Evolutionary conservation across 2,113 vertebrate species (phyloP).

Genomic region (Opisthocomus hoazin): DNA sequence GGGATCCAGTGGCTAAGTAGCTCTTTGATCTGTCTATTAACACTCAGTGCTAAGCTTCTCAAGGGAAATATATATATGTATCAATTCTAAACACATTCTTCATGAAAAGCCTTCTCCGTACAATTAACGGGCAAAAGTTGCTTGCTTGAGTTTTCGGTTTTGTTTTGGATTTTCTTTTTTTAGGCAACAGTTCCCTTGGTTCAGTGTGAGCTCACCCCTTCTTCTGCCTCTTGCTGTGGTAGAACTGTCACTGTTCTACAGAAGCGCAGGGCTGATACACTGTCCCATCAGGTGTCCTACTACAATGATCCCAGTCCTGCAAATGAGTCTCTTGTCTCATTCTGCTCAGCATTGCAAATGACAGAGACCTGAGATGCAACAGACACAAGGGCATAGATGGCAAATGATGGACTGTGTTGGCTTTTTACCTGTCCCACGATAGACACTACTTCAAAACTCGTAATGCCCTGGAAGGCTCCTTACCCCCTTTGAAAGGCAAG

Average conservation of each 20-base stretch:
- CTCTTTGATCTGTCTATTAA: conserved; percentile 18
- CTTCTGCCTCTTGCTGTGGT: neutral
- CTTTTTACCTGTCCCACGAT: neutral
- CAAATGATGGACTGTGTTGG: neutral
- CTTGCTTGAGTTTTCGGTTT: neutral
- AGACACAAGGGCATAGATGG: neutral
- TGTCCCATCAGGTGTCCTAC: neutral
- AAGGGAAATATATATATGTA: neutral
- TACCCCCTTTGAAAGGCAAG: neutral
- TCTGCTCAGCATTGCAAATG: neutral
- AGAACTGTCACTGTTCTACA: neutral
- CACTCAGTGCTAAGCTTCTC: neutral
- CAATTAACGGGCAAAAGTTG: neutral
- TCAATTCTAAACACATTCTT: neutral
- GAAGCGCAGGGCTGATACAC: neutral
- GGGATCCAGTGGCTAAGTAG: neutral
- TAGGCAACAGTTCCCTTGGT: neutral
- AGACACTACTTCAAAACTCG: neutral
- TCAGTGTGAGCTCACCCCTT: neutral
- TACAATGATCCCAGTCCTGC: neutral
- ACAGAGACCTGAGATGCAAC: neutral
- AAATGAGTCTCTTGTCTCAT: neutral
- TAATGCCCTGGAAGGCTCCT: neutral
- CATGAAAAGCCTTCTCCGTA: neutral
- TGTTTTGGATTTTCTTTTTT: neutral